Evolutionary conservation across 2,113 vertebrate genomes (phyloP), one percentile per base, ranked within the genome.

Genomic region (Neoarius graeffei): DNA sequence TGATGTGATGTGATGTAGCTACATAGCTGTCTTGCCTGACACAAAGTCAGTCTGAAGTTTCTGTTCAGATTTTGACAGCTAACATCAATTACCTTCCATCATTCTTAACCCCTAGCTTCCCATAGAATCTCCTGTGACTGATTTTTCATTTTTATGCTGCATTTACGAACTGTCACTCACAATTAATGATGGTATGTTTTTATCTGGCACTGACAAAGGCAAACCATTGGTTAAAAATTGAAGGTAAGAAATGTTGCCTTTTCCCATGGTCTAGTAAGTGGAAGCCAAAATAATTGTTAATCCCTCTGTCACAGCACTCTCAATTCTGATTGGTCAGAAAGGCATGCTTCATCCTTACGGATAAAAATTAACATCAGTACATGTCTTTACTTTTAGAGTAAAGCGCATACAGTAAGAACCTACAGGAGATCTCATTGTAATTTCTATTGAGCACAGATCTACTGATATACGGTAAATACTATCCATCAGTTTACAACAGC

Each of bases 41-140:
- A 85, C 52, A 85, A 20, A 54, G 42, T 48, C 23, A 85, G 54
- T 73, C 23, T 14, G 84, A 85, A 4, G 59, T 62, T 76, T 85
- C 23, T 79, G 73, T 64, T 52, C 57, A 27, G 42, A 66, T 66
- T 86, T 79, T 79, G 73, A 52, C 25, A 66, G 73, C 15, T 79
- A 27, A 64, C 73, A 66, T 86, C 74, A 86, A 79, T 66, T 66
- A 54, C 10, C 14, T 23, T 79, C 15, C 59, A 19, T 66, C 42
- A 79, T 52, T 66, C 25, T 23, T 14, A 62, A 59, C 23, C 35
- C 57, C 54, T 42, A 64, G 25, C 27, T 35, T 62, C 42, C 19
- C 23, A 17, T 60, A n/a, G 57, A 76, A 27, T 74, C 20, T 48
- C 14, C 17, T 77, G 56, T 62, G 35, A 25, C 9, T 74, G 54